Evolutionary conservation across 2,888 invertebrate genomes (phyloP).

Genomic region (Alentia gelatinosa): DNA sequence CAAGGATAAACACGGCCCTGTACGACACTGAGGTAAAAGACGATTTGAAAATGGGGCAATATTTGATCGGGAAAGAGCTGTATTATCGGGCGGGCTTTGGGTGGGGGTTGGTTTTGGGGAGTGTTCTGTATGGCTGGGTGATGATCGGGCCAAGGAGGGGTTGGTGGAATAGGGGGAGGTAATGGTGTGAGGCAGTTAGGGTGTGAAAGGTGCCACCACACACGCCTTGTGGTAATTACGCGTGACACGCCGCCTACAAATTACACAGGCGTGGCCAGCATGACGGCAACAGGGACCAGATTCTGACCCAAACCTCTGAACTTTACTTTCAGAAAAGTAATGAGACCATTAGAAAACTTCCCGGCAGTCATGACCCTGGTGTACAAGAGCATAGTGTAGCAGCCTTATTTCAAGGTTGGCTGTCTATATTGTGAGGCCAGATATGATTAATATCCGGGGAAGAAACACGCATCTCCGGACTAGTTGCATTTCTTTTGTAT

Average conservation of each 20-base stretch:
- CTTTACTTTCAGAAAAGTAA: not conserved
- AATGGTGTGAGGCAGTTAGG: not conserved
- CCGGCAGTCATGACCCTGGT: not conserved
- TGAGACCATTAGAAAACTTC: not conserved
- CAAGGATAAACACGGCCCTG: not conserved
- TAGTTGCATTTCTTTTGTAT: too few relatives aligned
- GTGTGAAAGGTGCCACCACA: not conserved
- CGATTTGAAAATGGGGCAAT: constrained; percentile 15
- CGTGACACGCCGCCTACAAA: not conserved
- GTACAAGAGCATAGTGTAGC: not conserved
- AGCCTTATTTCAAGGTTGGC: not conserved
- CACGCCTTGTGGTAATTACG: constrained; percentile 5
- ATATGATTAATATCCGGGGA: too few relatives aligned
- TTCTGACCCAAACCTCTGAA: not conserved
- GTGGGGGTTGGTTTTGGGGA: not conserved
- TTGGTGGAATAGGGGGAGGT: not conserved
- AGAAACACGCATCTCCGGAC: too few relatives aligned
- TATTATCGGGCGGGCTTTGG: too few relatives aligned
- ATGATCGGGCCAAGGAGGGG: not conserved
- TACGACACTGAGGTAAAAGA: not conserved
- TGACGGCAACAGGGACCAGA: not conserved
- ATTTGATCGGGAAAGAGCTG: constrained; percentile 15
- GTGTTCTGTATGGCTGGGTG: not conserved
- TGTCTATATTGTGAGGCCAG: too few relatives aligned
- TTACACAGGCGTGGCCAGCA: not conserved